Evolutionary conservation across 2,888 invertebrate genomes (phyloP).

Genomic region (Chloroclysta siterata): DNA sequence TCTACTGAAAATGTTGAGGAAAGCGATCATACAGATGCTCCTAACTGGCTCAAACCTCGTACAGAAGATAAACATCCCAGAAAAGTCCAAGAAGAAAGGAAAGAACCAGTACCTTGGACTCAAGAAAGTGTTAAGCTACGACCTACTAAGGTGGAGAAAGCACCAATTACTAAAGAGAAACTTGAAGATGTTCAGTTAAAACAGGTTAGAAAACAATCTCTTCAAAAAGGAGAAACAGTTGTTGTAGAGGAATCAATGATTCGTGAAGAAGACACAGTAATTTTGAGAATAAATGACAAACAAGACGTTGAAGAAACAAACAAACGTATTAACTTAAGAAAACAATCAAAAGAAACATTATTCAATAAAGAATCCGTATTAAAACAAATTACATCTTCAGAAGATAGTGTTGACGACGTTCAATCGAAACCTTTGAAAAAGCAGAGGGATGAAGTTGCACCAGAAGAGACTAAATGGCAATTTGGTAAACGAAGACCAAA

Average conservation of each 20-base stretch:
- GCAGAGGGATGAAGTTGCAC: slow-evolving; percentile 44
- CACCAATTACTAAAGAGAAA: slow-evolving; percentile 82
- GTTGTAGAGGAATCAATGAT: slow-evolving; percentile 83
- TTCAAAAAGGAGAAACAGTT: slow-evolving; percentile 64
- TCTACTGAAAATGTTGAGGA: slow-evolving; percentile 37
- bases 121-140: slow-evolving; percentile 87
- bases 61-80: slow-evolving; percentile 46
- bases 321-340: slow-evolving; percentile 8
- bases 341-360: slow-evolving; percentile 25
- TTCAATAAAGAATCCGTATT: slow-evolving; percentile 18
- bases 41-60: slow-evolving; percentile 44
- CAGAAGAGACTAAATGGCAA: slow-evolving; percentile 51
- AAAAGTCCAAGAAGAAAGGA: slow-evolving; percentile 51
- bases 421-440: slow-evolving; percentile 46
- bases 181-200: slow-evolving; percentile 73
- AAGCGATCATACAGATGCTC: slow-evolving; percentile 26
- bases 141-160: slow-evolving; percentile 85
- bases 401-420: slow-evolving; percentile 67
- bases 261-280: slow-evolving; percentile 84
- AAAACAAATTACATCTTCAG: neutral
- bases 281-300: slow-evolving; percentile 72
- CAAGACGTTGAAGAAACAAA: slow-evolving; percentile 30
- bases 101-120: slow-evolving; percentile 82
- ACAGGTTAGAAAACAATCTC: slow-evolving; percentile 67
- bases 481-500: slow-evolving; percentile 10